Percentiles rank a stretch among this genome's conserved stretches.
Evolutionary conservation across 2,888 invertebrate genomes (phyloP).

Genomic region (Machimus rusticus): DNA sequence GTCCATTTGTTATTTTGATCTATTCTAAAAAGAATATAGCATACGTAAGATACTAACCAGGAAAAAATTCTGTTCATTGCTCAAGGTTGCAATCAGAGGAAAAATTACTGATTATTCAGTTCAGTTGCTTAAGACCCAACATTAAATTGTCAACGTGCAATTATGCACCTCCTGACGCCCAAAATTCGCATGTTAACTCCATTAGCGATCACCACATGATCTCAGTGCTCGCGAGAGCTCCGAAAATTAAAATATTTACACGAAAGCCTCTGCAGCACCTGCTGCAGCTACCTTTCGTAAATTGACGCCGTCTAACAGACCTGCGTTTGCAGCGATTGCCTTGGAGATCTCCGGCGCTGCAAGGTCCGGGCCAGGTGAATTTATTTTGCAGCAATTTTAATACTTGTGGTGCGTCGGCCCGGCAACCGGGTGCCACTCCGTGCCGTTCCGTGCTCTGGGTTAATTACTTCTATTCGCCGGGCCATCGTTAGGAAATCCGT

Average conservation of each 20-base stretch:
- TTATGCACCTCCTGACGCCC: neutral
- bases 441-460: conserved; percentile 4
- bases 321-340: neutral
- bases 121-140: neutral
- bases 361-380: neutral
- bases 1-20: neutral
- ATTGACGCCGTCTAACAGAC: neutral
- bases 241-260: neutral
- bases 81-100: neutral
- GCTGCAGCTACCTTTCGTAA: neutral
- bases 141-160: neutral
- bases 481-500: conserved; percentile 36
- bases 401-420: neutral
- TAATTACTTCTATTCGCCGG: conserved; percentile 34
- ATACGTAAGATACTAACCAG: neutral
- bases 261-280: neutral
- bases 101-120: neutral
- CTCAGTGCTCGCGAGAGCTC: neutral
- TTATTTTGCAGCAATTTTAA: conserved; percentile 24
- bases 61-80: neutral
- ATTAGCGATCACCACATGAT: neutral
- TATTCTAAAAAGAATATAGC: neutral
- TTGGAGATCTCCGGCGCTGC: neutral
- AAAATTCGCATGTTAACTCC: neutral
- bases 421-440: neutral